phyloP scores from a whole-genome alignment of 2,888 invertebrate genomes.

The Sphinx pinastri region DNA sequence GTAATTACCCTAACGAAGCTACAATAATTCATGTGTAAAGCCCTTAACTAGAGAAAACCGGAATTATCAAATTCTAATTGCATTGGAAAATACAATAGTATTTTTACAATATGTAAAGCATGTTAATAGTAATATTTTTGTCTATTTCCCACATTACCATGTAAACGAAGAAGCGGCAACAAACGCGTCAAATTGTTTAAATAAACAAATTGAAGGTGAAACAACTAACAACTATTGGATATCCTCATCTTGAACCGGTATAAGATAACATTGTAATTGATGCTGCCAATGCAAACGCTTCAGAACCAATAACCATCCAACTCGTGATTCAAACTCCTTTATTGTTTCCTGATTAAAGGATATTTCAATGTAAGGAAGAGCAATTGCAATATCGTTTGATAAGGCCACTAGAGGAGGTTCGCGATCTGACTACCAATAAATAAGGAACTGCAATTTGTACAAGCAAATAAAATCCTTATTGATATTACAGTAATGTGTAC shows the following conservation, averaged over 20 bases:
- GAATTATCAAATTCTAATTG: neutral
- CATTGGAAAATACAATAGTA: neutral
- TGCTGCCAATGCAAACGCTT: constrained; percentile 25
- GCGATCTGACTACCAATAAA: constrained; percentile 21
- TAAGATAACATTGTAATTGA: constrained; percentile 25
- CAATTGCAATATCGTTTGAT: constrained; percentile 37
- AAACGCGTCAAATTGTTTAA: constrained; percentile 6
- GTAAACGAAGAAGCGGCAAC: constrained; percentile 1
- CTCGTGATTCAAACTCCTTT: constrained; percentile 25
- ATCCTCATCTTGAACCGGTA: constrained; percentile 13
- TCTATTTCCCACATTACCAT: neutral
- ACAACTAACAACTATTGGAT: neutral
- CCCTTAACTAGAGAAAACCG: neutral
- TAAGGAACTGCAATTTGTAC: neutral
- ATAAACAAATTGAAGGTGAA: constrained; percentile 18
- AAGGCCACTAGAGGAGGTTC: constrained; percentile 35
- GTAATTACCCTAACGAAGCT: too few species aligned
- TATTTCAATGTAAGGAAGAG: constrained; percentile 35
- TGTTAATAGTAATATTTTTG: too few species aligned
- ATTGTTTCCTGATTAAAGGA: constrained; percentile 35
- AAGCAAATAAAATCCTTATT: constrained; percentile 6
- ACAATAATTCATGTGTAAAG: too few species aligned
- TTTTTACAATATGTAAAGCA: too few species aligned
- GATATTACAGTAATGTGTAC: neutral
- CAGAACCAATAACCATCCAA: constrained; percentile 14